Base-by-base conservation (phyloP, 35 echinoderm and acorn worm genomes). In the Ophiothrix spiculata region DNA sequence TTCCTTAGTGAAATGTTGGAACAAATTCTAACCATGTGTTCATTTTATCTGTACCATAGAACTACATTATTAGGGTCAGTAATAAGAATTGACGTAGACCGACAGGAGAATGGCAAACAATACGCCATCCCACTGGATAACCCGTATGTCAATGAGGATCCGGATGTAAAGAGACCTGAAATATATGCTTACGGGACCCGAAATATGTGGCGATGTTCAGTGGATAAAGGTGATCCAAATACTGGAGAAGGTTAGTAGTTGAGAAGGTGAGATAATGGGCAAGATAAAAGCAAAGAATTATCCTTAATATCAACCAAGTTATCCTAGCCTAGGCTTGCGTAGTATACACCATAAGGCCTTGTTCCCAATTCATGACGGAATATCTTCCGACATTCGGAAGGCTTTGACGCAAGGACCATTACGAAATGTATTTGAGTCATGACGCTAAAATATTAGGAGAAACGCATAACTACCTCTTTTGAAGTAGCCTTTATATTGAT, bases 121-220 rank as follows among this genome's bases (percentile, higher is more conserved):
- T 97, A 97, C 35, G 85, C 69, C 33, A 97, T 97, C 15, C 95
- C 95, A 41, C 84, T 88, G 28, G 85, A 91, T 64, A 97, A 97
- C 86, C 95, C 95, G 40, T 97, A 91, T 33, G 88, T 95, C 25
- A 33, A 39, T 1, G 49, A 80, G 12, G 85, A 85, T 56, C 49
- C 79, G 17, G 74, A 74, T 0, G 33, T 41, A 23, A 63, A 78
- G 40, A 64, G 88, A 11, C 87, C 90, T 40, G 95, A 97, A 74
- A 97, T 87, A 42, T 97, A 94, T 39, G 91, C 95, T 1, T 97
- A 97, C 49, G 95, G 95, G 21, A 76, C 86, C 4, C 91, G 95
- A 32, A 97, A 97, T 78, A 93, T 97, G 80, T 97, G 95, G 95
- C 79, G 95, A 33, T 97, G 95, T 86, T 83, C 91, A 0, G 82